Base-by-base conservation (phyloP, 2,797 vertebrate genomes). In the Apodemus agrarius region DNA sequence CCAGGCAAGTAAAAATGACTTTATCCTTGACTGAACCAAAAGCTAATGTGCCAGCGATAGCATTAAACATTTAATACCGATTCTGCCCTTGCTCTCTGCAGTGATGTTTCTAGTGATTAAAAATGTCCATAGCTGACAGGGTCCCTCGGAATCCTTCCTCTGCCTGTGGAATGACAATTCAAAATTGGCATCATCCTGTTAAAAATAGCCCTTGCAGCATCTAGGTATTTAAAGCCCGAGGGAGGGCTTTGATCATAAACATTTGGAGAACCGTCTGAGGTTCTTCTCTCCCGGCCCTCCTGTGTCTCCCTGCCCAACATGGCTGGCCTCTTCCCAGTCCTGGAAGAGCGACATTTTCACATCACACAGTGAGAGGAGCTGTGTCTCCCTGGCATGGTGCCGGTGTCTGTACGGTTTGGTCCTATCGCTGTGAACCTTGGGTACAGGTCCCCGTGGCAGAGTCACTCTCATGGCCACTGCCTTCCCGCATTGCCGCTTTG, bases 11-110 rank as follows among this genome's bases (percentile, higher is more conserved):
- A 78, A 83, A 91, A 93, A 85, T 80, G 78, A 43, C 91, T 94
- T 63, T 91, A 65, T 76, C 94, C 95, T 97, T 37, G 87, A 87
- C 9, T 93, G 94, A 97, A 82, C 90, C 83, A 37, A 54, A 82
- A 21, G 67, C 89, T 52, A 46, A 80, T 21, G 37, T 26, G 72
- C 83, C 37, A 43, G 83, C 69, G 13, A 29, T 67, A 43, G 26
- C 96, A 92, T 96, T 94, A 96, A 96, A 94, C 90, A 96, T 94
- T 95, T 90, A 96, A 83, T 74, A 74, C 67, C 34, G 8, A 85
- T 90, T 89, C 59, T 65, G 37, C 78, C 82, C 54, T 19, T 16
- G 91, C 0, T 93, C 87, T 92, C 43, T 52, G 40, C 29, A 54
- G 24, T 69, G 80, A 83, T 87, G 52, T 29, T 57, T 92, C 90